Evolutionary conservation across 2,888 invertebrate genomes (phyloP), one percentile per base, ranked within the genome.

Genomic region (Griposia aprilina): DNA sequence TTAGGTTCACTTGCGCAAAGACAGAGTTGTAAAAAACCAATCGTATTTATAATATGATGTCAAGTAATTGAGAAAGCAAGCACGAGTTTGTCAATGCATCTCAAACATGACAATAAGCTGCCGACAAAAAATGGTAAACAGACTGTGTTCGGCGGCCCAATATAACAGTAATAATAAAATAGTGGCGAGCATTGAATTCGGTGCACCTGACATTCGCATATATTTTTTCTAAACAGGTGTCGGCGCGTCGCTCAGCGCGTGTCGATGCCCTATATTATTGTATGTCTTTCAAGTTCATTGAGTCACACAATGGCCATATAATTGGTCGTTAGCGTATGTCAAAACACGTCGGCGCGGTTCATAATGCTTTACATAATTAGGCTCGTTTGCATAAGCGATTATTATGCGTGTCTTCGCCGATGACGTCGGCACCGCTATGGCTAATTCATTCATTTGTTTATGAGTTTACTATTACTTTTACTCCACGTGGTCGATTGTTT

Each of bases 201-300:
- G 93, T 92, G 93, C 95, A 96, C 95, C 95, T 95, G 95, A 94
- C 93, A 93, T 93, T 93, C 89, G 89, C 88, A 89, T 89, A 88
- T 88, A 88, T 93, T 94, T 94, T 94, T 94, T 94, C 93, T 93
- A 93, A 95, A 94, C 96, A 96, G 96, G 95, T 96, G 96, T 93
- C 76, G 41, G 70, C 68, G n/a, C 48, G 68, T 74, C 75, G 41
- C 90, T 94, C 92, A 93, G 89, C 86, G 90, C 88, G 90, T 93
- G 95, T 96, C 96, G 95, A 96, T 96, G 96, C 95, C 96, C 96
- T 94, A 96, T 95, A 96, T 96, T 94, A 93, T 93, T 93, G 92
- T 94, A 91, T 93, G 91, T 94, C 94, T 94, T 94, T 95, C 96
- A 96, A 96, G 96, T 96, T 96, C 96, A 96, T 91, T 93, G 95